These are phyloP conservation scores for Aphodius sticticus DNA, from an alignment of 2,888 invertebrate genomes.

Conservation along the genomic window DNA sequence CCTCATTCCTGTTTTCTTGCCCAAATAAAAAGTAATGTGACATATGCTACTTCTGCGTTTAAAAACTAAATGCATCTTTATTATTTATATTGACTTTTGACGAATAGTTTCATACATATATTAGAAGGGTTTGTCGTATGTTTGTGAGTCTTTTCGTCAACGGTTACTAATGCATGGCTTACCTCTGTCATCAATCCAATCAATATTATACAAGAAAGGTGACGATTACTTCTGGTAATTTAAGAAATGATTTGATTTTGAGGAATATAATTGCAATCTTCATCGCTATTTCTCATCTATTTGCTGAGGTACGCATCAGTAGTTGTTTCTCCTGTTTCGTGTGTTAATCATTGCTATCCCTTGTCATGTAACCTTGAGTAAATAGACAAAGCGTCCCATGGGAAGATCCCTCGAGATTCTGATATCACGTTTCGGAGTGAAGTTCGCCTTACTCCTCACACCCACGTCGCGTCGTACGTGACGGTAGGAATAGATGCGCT, in stretches of 20 bases:
- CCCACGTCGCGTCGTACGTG: background rate
- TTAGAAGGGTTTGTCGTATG: no score
- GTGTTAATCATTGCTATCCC: background rate
- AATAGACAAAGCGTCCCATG: background rate
- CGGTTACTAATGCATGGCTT: no score
- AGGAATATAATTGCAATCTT: background rate
- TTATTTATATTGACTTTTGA: no score
- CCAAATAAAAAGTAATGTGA: no score
- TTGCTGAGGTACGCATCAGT: background rate
- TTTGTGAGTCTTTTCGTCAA: no score
- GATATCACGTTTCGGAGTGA: background rate
- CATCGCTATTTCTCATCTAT: background rate
- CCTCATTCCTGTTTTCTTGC: no score
- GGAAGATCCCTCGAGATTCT: background rate
- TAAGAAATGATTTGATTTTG: background rate
- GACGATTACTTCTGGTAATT: no score
- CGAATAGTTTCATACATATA: no score
- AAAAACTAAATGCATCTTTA: no score
- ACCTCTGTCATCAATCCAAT: no score
- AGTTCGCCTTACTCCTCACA: background rate
- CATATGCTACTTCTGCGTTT: no score
- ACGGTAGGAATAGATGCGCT: background rate
- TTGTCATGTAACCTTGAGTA: background rate
- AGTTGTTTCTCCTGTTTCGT: background rate
- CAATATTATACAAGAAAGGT: no score